phyloP scores from a whole-genome alignment of 2,797 vertebrate genomes.

The Spinus olivaceus region DNA sequence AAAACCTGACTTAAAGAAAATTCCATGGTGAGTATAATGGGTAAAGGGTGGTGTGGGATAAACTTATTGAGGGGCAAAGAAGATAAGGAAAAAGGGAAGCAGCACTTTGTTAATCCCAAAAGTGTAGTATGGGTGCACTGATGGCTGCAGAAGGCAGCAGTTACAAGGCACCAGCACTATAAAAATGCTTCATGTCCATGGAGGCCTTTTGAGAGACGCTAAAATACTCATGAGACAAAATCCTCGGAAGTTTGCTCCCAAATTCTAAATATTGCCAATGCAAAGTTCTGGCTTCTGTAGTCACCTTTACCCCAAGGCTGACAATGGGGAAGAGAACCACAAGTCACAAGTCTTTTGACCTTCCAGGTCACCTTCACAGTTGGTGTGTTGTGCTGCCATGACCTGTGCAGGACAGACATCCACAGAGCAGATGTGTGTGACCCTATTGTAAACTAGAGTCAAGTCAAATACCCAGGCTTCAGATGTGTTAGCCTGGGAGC shows the following conservation, averaged over 20 bases:
- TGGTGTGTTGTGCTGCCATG: fast-evolving
- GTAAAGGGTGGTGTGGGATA: background rate
- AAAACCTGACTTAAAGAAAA: background rate
- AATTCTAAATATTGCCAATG: background rate
- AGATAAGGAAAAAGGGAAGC: background rate
- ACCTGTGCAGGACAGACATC: background rate
- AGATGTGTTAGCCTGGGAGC: background rate
- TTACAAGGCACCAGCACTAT: background rate
- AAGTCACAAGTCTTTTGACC: background rate
- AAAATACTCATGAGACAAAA: background rate
- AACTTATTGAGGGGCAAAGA: background rate
- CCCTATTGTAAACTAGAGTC: background rate
- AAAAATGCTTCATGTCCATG: background rate
- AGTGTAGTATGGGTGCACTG: background rate
- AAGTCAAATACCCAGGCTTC: background rate
- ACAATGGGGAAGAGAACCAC: background rate
- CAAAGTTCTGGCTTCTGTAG: background rate
- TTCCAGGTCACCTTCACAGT: background rate
- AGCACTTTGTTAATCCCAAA: background rate
- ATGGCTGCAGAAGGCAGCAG: background rate
- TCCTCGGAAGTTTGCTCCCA: background rate
- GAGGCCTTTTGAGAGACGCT: background rate
- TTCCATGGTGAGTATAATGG: background rate
- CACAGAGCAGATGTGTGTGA: background rate
- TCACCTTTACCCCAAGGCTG: background rate